Evolutionary conservation across 2,797 vertebrate species (phyloP), one percentile per base, ranked within the genome.

Genomic region (Hyperoplus immaculatus): DNA sequence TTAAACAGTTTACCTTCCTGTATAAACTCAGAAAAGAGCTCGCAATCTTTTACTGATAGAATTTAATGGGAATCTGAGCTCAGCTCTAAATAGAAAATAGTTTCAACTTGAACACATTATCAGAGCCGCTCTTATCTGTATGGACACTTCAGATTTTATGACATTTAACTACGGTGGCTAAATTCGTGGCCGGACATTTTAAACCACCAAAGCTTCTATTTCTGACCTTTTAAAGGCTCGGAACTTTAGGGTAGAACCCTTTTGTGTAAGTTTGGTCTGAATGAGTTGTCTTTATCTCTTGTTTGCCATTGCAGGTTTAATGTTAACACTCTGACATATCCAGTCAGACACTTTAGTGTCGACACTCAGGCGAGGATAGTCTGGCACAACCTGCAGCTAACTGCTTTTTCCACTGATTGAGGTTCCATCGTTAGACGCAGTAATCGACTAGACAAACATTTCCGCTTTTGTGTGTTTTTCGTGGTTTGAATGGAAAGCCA

Each of bases 151-250:
- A 78, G 75, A 45, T 83, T 89, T 89, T 72, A 88, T 88, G 78
- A 78, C 81, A 69, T 75, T 81, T 84, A 69, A 75, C 83, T 81
- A 75, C 50, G 58, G 76, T 82, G 68, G 78, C 54, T 79, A 62
- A 84, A 84, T 76, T 80, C 43, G 38, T 45, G 29, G 46, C 60
- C 10, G 53, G 57, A 16, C 39, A 6, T 66, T 84, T 89, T 81
- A 70, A 29, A 90, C 74, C 77, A 76, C 69, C 60, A 49, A 14
- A 69, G 61, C 75, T 66, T 79, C 29, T 39, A 50, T 77, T 69
- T 69, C 43, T 89, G 85, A 76, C 88, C 88, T 90, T 78, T 92
- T 87, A 89, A 93, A 90, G 91, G 88, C 79, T 83, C 4, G 6
- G 39, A 87, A 75, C 64, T 45, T 79, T 46, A 46, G 47, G 53